These are phyloP conservation scores for Etheostoma perlongum DNA, from an alignment of 2,797 vertebrate genomes.

Conservation along the genomic window DNA sequence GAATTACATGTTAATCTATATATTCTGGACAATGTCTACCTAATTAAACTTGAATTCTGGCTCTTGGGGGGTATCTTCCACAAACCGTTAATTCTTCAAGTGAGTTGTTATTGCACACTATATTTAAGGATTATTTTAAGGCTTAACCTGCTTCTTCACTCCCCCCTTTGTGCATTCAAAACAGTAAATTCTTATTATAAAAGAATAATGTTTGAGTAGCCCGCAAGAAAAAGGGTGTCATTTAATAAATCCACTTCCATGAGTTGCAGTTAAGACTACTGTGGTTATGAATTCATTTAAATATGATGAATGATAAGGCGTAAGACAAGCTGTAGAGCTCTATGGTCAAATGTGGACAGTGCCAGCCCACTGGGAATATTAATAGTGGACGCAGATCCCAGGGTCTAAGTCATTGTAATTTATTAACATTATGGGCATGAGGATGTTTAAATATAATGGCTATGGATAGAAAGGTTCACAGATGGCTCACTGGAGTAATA, in stretches of 20 bases:
- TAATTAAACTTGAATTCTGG: constrained; percentile 71
- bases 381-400: constrained; percentile 42
- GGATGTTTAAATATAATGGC: constrained; percentile 55
- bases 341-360: constrained; percentile 27
- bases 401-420: constrained; percentile 48
- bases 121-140: constrained; percentile 64
- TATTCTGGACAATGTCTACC: constrained; percentile 68
- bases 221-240: constrained; percentile 10
- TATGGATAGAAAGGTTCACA: constrained; percentile 52
- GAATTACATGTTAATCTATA: constrained; percentile 73
- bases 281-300: constrained; percentile 58
- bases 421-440: constrained; percentile 59
- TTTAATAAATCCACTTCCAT: constrained; percentile 53
- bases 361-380: constrained; percentile 50
- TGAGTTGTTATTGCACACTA: constrained; percentile 29
- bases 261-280: constrained; percentile 48
- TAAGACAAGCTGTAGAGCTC: constrained; percentile 43
- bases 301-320: constrained; percentile 54
- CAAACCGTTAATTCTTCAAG: constrained; percentile 48
- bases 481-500: constrained; percentile 49
- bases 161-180: constrained; percentile 58
- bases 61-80: constrained; percentile 47
- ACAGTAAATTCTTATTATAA: constrained; percentile 52
- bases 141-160: constrained; percentile 45
- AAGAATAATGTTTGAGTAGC: constrained; percentile 36